Evolutionary conservation across 2,797 vertebrate species (phyloP).

Genomic region (Esox masquinongy): DNA sequence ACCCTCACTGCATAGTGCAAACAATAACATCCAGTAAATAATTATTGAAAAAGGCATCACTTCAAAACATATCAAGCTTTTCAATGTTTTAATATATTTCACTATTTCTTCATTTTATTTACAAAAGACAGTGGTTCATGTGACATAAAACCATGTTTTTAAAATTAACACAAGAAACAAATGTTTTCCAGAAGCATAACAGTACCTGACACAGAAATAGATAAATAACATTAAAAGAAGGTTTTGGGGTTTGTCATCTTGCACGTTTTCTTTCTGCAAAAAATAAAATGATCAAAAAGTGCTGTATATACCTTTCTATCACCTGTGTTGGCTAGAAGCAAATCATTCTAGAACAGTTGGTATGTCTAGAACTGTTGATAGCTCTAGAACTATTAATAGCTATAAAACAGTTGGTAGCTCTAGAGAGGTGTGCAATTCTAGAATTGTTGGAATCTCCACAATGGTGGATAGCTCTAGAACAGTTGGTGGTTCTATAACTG

Average conservation of each 20-base stretch:
- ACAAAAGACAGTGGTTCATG: slow-evolving; percentile 75
- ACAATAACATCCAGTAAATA: background rate
- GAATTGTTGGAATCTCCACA: background rate
- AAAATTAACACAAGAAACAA: slow-evolving; percentile 72
- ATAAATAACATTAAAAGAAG: slow-evolving; percentile 64
- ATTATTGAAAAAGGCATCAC: slow-evolving; percentile 2
- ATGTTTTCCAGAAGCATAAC: slow-evolving; percentile 70
- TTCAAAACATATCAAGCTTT: slow-evolving; percentile 49
- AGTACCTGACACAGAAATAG: slow-evolving; percentile 61
- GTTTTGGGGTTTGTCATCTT: slow-evolving; percentile 31
- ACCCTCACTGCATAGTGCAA: background rate
- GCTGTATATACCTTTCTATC: slow-evolving; percentile 33
- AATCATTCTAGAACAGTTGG: background rate
- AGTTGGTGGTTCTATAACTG: background rate
- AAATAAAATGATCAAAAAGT: slow-evolving; percentile 43
- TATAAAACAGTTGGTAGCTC: background rate
- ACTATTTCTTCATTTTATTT: slow-evolving; percentile 78
- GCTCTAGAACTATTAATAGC: slow-evolving; percentile 18
- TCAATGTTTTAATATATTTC: slow-evolving; percentile 77
- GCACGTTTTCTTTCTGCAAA: slow-evolving; percentile 55
- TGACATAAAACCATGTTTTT: slow-evolving; percentile 74
- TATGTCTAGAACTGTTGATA: background rate
- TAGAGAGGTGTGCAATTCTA: background rate
- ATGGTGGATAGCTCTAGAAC: background rate
- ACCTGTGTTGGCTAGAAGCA: slow-evolving; percentile 32